These are phyloP conservation scores for Gavia stellata DNA, from an alignment of 2,113 vertebrate genomes.

Conservation along the genomic window DNA sequence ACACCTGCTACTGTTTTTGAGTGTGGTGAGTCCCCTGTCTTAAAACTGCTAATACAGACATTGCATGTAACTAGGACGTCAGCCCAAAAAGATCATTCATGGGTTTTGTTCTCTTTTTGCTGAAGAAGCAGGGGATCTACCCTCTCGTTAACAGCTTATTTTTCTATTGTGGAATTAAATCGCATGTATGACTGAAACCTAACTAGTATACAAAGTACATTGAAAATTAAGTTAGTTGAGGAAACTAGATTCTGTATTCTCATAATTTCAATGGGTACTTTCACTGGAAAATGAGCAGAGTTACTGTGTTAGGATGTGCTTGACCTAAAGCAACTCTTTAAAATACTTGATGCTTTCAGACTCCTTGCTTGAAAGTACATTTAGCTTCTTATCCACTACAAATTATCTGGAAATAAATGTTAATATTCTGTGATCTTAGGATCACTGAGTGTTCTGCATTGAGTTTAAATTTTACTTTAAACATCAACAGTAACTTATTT, in stretches of 20 bases:
- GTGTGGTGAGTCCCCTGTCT: not conserved
- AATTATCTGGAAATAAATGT: not conserved
- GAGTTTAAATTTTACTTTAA: not conserved
- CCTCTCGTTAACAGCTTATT: not conserved
- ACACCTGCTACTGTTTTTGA: not conserved
- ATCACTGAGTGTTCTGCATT: not conserved
- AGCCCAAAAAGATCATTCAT: not conserved
- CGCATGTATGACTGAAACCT: not conserved
- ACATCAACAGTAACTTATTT: not conserved
- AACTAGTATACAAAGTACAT: not conserved
- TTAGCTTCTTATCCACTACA: not conserved
- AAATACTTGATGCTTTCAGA: not conserved
- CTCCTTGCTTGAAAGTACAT: not conserved
- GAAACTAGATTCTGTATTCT: not conserved
- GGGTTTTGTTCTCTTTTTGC: not conserved
- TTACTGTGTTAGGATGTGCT: not conserved
- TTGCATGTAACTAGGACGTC: not conserved
- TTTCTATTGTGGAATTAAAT: not conserved
- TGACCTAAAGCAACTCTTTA: not conserved
- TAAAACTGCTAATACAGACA: not conserved
- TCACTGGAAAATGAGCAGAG: not conserved
- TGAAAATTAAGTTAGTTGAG: not conserved
- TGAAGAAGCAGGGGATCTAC: not conserved
- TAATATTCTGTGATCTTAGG: not conserved
- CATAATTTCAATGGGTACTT: not conserved